These are phyloP conservation scores for Pheosia tremula DNA, from an alignment of 2,888 invertebrate genomes.

Conservation along the genomic window DNA sequence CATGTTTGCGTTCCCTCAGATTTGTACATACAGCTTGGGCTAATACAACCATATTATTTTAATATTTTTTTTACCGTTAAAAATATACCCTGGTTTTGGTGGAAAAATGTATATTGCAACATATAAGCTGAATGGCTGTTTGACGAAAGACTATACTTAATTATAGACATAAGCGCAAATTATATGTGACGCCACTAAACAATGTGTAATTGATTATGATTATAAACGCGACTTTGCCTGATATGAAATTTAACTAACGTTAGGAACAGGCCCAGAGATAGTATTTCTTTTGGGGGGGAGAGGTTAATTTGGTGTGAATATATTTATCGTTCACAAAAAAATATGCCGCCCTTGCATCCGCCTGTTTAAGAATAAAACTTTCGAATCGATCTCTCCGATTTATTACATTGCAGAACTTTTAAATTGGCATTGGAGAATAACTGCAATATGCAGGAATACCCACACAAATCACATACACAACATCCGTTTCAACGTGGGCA, in stretches of 20 bases:
- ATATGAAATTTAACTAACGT: background rate
- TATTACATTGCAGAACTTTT: no score
- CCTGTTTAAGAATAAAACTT: no score
- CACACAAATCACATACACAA: background rate
- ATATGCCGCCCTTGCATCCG: no score
- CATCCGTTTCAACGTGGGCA: background rate
- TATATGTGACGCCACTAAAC: background rate
- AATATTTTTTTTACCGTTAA: background rate
- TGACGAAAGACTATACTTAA: background rate
- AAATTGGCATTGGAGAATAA: no score
- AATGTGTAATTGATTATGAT: background rate
- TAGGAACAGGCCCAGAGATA: no score
- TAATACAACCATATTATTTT: constrained; percentile 3
- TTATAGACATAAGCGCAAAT: background rate
- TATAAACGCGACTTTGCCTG: background rate
- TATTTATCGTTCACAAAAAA: no score
- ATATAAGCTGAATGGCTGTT: no score
- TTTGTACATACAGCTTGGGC: background rate
- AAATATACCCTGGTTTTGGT: background rate
- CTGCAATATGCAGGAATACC: background rate
- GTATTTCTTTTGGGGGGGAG: no score
- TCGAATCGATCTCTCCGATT: no score
- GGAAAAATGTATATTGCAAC: background rate
- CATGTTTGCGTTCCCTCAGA: constrained; percentile 4
- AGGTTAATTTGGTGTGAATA: no score